phyloP scores from a whole-genome alignment of 2,113 vertebrate genomes.

The Colaptes auratus region DNA sequence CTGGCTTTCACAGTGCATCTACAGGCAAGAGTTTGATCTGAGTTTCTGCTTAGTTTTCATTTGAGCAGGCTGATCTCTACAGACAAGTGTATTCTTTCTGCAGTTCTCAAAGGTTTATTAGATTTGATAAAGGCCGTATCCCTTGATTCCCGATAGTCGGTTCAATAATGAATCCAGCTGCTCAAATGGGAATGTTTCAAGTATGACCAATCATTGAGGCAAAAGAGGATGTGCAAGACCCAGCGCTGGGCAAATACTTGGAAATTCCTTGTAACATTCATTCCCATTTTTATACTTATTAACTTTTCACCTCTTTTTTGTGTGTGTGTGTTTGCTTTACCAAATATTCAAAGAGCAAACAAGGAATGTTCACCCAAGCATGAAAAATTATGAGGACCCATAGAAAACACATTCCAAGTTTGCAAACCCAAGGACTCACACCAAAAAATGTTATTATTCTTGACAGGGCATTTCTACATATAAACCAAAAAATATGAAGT shows the following conservation, averaged over 20 bases:
- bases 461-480: conserved; percentile 35
- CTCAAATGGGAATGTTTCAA: conserved; percentile 2
- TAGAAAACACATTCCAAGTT: conserved; percentile 24
- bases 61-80: conserved; percentile 16
- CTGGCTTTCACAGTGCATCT: conserved; percentile 6
- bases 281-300: conserved; percentile 2
- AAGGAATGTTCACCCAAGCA: background rate
- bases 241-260: background rate
- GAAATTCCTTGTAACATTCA: background rate
- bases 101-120: conserved; percentile 48
- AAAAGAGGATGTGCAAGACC: background rate
- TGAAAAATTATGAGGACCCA: conserved; percentile 7
- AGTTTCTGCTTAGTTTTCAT: conserved; percentile 39
- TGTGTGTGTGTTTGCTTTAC: background rate
- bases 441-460: conserved; percentile 20
- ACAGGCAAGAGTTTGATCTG: background rate
- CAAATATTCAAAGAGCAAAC: background rate
- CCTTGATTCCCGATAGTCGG: conserved; percentile 21
- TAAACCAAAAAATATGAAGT: conserved; percentile 47
- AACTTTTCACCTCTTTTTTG: background rate
- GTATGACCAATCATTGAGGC: background rate
- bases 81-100: conserved; percentile 46
- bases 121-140: conserved; percentile 52
- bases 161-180: conserved; percentile 35
- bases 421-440: background rate